phyloP scores from a whole-genome alignment of 2,888 invertebrate species.

The Pocota personata region DNA sequence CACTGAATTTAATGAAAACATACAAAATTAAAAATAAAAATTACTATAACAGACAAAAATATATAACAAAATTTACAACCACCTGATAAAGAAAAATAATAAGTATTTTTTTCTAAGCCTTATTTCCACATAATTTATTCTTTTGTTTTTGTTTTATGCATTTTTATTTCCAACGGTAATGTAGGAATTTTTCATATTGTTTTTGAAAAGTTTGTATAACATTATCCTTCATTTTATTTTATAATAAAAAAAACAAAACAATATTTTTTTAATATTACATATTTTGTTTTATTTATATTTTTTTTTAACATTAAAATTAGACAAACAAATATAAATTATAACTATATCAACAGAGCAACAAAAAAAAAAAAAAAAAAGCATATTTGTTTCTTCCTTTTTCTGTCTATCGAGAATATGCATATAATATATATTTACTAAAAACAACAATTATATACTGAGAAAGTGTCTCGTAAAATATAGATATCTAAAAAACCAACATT shows the following conservation, averaged over 20 bases:
- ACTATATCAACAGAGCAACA: conserved; percentile 37
- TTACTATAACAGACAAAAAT: not conserved
- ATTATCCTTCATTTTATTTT: not conserved
- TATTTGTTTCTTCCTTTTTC: conserved; percentile 54
- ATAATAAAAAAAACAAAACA: not conserved
- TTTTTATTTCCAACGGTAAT: conserved; percentile 27
- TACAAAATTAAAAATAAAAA: conserved; percentile 10
- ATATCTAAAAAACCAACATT: conserved; percentile 25
- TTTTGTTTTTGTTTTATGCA: not conserved
- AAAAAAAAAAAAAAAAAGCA: not conserved
- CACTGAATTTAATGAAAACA: not conserved
- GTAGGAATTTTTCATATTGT: conserved; percentile 44
- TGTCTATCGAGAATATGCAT: conserved; percentile 55
- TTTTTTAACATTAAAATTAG: not conserved
- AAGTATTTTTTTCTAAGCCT: not conserved
- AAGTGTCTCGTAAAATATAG: conserved; percentile 15
- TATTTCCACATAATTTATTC: not conserved
- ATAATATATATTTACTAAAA: conserved; percentile 70
- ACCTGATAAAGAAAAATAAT: conserved; percentile 31
- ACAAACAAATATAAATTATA: conserved; percentile 12
- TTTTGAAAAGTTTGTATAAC: conserved; percentile 21
- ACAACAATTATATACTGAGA: conserved; percentile 30
- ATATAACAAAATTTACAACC: conserved; percentile 41
- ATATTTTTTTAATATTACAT: not conserved
- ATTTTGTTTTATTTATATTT: not conserved